A percentile compares a stretch with the other conserved stretches of the same genome.
phyloP scores from a whole-genome alignment of 2,888 invertebrate species.

The Rhabditoides inermis region DNA sequence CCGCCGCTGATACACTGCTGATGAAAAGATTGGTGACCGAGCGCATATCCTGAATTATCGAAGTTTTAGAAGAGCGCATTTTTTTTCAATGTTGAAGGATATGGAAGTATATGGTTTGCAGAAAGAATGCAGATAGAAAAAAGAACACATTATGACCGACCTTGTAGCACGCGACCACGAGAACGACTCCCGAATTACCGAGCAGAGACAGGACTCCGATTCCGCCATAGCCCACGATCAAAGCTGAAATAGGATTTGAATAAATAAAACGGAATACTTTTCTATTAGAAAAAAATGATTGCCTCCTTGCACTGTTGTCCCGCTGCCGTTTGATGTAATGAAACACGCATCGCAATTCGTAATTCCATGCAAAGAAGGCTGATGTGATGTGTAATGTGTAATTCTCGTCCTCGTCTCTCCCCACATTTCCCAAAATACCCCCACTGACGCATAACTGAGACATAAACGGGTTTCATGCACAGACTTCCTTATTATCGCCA shows the following conservation, averaged over 20 bases:
- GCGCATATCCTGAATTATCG: constrained; percentile 34
- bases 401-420: background rate
- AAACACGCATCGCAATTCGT: background rate
- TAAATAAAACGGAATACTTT: background rate
- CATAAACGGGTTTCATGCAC: no score
- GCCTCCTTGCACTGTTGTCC: no score
- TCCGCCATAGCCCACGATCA: constrained; percentile 18
- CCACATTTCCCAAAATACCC: background rate
- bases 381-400: background rate
- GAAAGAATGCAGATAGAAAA: no score
- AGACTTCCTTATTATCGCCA: no score
- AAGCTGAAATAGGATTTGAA: constrained; percentile 14
- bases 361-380: background rate
- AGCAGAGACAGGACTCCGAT: constrained; percentile 26
- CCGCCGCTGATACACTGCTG: constrained; percentile 29
- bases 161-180: constrained; percentile 18
- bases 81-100: no score
- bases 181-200: constrained; percentile 24
- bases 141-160: no score
- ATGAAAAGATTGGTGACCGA: constrained; percentile 40
- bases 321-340: no score
- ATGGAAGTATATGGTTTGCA: no score
- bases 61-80: no score
- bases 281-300: no score
- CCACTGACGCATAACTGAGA: no score